Evolutionary conservation across 2,888 invertebrate species (phyloP), one percentile per base, ranked within the genome.

Genomic region (Xestia xanthographa): DNA sequence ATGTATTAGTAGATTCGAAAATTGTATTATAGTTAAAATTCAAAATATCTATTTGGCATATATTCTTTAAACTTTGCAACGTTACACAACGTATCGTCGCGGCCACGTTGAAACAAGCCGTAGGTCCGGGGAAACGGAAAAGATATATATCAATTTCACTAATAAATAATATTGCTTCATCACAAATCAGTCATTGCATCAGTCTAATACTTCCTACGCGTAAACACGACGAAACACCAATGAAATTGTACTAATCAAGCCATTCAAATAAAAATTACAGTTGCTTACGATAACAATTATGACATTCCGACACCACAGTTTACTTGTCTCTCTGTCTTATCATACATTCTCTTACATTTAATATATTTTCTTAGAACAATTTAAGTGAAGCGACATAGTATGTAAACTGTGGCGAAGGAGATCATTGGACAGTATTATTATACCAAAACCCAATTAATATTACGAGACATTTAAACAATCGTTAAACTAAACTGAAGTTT

Each of bases 121-220:
- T 83, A 82, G 75, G 85, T 84, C 84, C 71, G 77, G 63, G 70
- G 66, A 79, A 86, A 81, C 87, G 87, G 87, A 89, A 91, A 90
- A 81, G 88, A 89, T 69, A 90, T 66, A 92, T 89, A 92, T 91
- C 84, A 82, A 89, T 92, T 94, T 92, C 86, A 93, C 94, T 94
- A 95, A 93, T 94, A 95, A 95, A 95, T 95, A 95, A 95, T 96
- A 96, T 96, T 96, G 96, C 96, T 96, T 95, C 92, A 92, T 95
- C 92, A 93, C 92, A 93, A 94, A 93, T 96, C 96, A 96, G 96
- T 96, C 96, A 92, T 93, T 93, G 91, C 91, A 91, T 96, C 96
- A 96, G 96, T 96, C 96, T 94, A 95, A 91, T 92, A 91, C 90
- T 88, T 84, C 90, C 91, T 93, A 92, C 89, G 82, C 88, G 85